These are phyloP conservation scores for Halichondria panicea DNA, from an alignment of 37 sponge, comb jelly and placozoan species.

Conservation along the genomic window DNA sequence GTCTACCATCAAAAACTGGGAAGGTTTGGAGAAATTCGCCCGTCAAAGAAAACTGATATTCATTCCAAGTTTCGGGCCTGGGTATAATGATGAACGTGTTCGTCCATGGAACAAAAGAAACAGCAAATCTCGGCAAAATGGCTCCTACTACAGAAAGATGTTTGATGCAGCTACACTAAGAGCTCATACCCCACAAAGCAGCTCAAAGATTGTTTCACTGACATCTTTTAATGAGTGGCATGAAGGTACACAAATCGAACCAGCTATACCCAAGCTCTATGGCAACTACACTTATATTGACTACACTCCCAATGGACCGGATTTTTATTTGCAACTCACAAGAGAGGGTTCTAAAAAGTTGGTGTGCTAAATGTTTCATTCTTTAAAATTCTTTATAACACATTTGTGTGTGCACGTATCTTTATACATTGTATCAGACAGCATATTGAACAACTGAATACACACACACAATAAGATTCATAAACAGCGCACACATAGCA, in stretches of 20 bases:
- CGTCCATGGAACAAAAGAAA: constrained; percentile 81
- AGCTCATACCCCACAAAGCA: neutral
- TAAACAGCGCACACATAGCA: too few species aligned
- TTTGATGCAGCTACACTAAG: constrained; percentile 24
- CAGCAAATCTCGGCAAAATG: constrained; percentile 33
- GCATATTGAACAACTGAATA: too few species aligned
- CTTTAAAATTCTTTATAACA: neutral
- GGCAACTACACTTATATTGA: constrained; percentile 36
- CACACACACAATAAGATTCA: too few species aligned
- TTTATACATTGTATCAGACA: too few species aligned
- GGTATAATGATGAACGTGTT: constrained; percentile 81
- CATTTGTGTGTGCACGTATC: too few species aligned
- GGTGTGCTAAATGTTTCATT: neutral
- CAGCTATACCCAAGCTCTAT: constrained; percentile 55
- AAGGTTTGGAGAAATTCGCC: constrained; percentile 42
- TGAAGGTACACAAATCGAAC: constrained; percentile 93
- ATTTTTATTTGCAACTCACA: constrained; percentile 65
- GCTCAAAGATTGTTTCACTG: constrained; percentile 53
- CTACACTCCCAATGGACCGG: constrained; percentile 55
- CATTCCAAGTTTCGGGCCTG: constrained; percentile 89
- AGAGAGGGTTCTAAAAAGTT: constrained; percentile 11
- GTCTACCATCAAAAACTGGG: constrained; percentile 64
- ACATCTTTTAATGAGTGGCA: constrained; percentile 95
- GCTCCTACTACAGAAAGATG: constrained; percentile 63
- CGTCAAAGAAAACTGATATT: constrained; percentile 54